phyloP scores from a whole-genome alignment of 2,797 vertebrate species.

The Remorina albescens region DNA sequence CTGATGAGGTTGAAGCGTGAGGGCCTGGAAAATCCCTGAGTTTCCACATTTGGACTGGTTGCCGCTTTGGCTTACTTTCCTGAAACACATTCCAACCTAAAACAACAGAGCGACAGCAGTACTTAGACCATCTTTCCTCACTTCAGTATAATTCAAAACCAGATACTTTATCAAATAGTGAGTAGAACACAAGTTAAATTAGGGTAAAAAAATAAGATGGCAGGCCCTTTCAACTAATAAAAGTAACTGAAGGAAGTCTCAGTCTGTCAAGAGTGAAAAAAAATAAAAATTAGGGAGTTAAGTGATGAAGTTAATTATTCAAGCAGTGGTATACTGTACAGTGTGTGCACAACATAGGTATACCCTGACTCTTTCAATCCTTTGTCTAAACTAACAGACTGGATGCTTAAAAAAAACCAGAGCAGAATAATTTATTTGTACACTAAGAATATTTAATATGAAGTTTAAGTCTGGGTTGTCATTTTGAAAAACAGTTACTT shows the following conservation, averaged over 20 bases:
- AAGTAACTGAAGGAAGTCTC: background rate
- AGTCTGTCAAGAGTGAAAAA: background rate
- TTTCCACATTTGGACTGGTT: constrained; percentile 73
- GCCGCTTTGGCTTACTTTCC: constrained; percentile 44
- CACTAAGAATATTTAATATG: background rate
- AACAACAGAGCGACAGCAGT: constrained; percentile 39
- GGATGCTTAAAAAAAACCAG: background rate
- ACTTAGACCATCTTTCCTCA: constrained; percentile 31
- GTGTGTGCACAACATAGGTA: background rate
- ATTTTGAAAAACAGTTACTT: background rate
- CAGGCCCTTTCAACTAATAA: background rate
- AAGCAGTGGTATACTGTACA: background rate
- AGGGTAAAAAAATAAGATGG: background rate
- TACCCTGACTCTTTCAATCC: background rate
- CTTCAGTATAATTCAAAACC: constrained; percentile 12
- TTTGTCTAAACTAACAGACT: too few species aligned
- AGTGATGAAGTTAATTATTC: constrained; percentile 1
- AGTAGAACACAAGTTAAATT: constrained; percentile 5
- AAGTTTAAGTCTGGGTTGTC: background rate
- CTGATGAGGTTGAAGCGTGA: constrained; percentile 64
- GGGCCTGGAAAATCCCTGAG: constrained; percentile 84
- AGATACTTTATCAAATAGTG: constrained; percentile 20
- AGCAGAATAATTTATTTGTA: background rate
- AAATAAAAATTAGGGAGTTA: background rate
- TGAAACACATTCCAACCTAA: constrained; percentile 39